Evolutionary conservation across 1,140 invertebrate genomes (phyloP).

Genomic region (Ctenoplectra terminalis): DNA sequence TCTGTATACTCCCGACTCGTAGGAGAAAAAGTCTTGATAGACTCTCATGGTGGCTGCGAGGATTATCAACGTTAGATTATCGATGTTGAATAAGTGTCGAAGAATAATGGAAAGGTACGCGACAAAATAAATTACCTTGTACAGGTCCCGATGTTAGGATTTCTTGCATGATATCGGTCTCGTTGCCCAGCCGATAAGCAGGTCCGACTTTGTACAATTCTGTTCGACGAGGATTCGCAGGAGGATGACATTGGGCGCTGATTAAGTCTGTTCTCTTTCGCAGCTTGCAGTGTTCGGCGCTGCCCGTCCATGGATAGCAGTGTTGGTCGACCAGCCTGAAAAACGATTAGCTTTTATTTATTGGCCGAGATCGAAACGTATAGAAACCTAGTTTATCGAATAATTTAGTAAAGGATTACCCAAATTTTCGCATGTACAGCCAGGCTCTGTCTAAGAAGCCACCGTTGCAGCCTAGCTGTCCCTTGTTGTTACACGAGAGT

Average conservation of each 20-base stretch:
- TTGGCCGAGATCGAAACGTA: too few relatives aligned
- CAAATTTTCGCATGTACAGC: slow-evolving; percentile 92
- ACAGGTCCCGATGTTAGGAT: slow-evolving; percentile 96
- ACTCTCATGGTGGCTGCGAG: slow-evolving; percentile 93
- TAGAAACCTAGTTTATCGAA: too few relatives aligned
- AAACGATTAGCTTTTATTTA: too few relatives aligned
- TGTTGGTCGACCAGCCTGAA: slow-evolving; percentile 90
- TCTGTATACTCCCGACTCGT: slow-evolving; percentile 91
- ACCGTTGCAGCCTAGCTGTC: slow-evolving; percentile 92
- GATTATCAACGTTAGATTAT: not conserved
- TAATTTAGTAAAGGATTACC: slow-evolving; percentile 83
- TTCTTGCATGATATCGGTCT: slow-evolving; percentile 95
- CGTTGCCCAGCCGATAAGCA: slow-evolving; percentile 90
- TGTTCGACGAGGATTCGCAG: slow-evolving; percentile 81
- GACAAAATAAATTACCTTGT: slow-evolving; percentile 87
- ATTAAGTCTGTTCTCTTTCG: slow-evolving; percentile 81
- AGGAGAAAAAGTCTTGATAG: slow-evolving; percentile 95
- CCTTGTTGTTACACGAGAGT: slow-evolving; percentile 91
- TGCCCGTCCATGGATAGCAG: slow-evolving; percentile 92
- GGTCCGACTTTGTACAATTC: slow-evolving; percentile 91
- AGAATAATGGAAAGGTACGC: not conserved
- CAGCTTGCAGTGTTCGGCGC: slow-evolving; percentile 85
- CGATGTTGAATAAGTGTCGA: too few relatives aligned
- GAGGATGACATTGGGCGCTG: slow-evolving; percentile 82
- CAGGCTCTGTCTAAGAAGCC: slow-evolving; percentile 95